phyloP scores from a whole-genome alignment of 2,113 vertebrate species.

The Sebastes fasciatus region DNA sequence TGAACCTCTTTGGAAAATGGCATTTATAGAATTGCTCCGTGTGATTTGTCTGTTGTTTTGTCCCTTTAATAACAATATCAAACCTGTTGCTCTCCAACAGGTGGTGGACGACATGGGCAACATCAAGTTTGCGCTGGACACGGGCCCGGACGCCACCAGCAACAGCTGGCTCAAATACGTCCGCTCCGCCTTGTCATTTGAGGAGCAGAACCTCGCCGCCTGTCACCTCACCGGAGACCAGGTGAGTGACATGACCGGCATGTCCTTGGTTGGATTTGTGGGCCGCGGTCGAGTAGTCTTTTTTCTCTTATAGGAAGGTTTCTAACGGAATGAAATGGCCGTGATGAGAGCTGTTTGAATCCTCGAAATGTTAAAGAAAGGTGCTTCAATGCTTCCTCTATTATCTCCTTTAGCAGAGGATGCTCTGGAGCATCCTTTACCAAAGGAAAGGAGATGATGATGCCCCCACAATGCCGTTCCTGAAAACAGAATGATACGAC shows the following conservation, averaged over 20 bases:
- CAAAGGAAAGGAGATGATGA: too few species aligned
- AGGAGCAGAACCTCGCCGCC: conserved; percentile 92
- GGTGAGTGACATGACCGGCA: conserved; percentile 82
- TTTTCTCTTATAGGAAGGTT: too few species aligned
- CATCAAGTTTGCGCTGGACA: conserved; percentile 90
- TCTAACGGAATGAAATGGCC: too few species aligned
- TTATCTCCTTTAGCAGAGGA: too few species aligned
- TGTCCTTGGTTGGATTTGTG: conserved; percentile 23
- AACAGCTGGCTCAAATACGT: conserved; percentile 97
- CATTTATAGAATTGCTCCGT: not conserved
- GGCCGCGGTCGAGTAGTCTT: too few species aligned
- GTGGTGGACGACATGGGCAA: conserved; percentile 90
- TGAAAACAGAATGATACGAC: too few species aligned
- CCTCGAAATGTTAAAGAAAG: too few species aligned
- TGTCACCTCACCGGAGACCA: conserved; percentile 92
- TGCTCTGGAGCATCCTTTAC: too few species aligned
- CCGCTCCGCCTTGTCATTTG: conserved; percentile 89
- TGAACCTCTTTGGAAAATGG: not conserved
- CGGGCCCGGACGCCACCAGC: conserved; percentile 76
- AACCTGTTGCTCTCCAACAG: conserved; percentile 78
- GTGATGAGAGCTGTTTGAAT: too few species aligned
- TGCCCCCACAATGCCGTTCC: too few species aligned
- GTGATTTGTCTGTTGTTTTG: not conserved
- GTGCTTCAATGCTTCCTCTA: too few species aligned
- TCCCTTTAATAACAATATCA: not conserved